Percentiles rank a stretch among this genome's conserved stretches.
phyloP scores from a whole-genome alignment of 2,113 vertebrate genomes.

The Dissostichus mawsoni region DNA sequence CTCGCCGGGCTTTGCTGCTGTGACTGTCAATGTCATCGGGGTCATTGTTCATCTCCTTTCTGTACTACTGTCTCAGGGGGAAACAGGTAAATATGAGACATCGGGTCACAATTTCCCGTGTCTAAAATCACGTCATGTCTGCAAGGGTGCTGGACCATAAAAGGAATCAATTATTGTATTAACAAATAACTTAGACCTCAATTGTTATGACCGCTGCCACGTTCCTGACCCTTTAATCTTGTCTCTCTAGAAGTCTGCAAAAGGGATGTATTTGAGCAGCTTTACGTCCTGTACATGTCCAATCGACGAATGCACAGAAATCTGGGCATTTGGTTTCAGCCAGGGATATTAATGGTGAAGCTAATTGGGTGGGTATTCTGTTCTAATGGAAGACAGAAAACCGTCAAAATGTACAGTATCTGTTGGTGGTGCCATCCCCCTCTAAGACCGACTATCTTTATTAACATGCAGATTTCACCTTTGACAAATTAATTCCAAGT shows the following conservation, averaged over 20 bases:
- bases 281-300: not conserved
- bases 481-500: not conserved
- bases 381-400: not conserved
- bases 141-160: not conserved
- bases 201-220: not conserved
- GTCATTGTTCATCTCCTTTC: slow-evolving; percentile 3
- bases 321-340: slow-evolving; percentile 8
- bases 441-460: not conserved
- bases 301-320: not conserved
- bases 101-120: not conserved
- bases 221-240: not conserved
- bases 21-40: slow-evolving; percentile 26
- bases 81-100: not conserved
- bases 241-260: not conserved
- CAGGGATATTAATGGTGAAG: not conserved
- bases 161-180: not conserved
- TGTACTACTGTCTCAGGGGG: not conserved
- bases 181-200: slow-evolving; percentile 2
- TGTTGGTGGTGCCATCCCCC: not conserved
- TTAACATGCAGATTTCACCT: not conserved
- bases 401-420: not conserved
- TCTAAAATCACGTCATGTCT: slow-evolving; percentile 2
- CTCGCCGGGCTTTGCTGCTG: slow-evolving; percentile 15
- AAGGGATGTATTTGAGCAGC: not conserved
- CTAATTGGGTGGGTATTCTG: not conserved